A percentile compares a stretch with the other conserved stretches of the same genome.
These are phyloP conservation scores for Spheniscus humboldti DNA, from an alignment of 2,797 vertebrate genomes.

Conservation along the genomic window DNA sequence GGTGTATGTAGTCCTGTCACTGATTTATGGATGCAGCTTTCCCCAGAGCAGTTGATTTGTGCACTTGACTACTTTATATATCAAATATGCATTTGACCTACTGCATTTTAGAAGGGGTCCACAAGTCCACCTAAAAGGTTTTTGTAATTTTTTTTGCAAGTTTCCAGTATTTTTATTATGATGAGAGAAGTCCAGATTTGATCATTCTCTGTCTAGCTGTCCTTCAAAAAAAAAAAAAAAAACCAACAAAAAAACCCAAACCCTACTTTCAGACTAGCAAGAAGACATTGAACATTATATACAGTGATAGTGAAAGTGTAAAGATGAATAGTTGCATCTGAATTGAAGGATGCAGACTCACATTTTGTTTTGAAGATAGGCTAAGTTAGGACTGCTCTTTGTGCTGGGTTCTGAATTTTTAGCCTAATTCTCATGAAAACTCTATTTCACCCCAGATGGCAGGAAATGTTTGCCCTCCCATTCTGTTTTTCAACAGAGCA, in stretches of 20 bases:
- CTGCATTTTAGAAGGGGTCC: not conserved
- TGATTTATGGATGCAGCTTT: not conserved
- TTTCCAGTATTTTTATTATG: not conserved
- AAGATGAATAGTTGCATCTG: not conserved
- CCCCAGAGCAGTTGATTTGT: not conserved
- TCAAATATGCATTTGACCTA: not conserved
- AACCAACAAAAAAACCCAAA: no score
- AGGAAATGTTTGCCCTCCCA: not conserved
- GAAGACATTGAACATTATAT: not conserved
- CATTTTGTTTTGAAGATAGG: not conserved
- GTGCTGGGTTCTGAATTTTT: not conserved
- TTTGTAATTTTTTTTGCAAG: not conserved
- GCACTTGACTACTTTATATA: not conserved
- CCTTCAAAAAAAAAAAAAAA: not conserved
- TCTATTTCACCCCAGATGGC: not conserved
- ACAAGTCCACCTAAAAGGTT: not conserved
- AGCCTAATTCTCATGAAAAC: not conserved
- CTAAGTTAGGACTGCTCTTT: not conserved
- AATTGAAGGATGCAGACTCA: not conserved
- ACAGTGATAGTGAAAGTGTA: not conserved
- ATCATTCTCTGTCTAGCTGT: not conserved
- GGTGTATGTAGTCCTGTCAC: not conserved
- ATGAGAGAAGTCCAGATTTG: not conserved
- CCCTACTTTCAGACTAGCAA: not conserved
- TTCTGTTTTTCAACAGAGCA: not conserved